Conservation (phyloP, 53 echinoderm and acorn worm genomes). For the Apostichopus leukothele region DNA sequence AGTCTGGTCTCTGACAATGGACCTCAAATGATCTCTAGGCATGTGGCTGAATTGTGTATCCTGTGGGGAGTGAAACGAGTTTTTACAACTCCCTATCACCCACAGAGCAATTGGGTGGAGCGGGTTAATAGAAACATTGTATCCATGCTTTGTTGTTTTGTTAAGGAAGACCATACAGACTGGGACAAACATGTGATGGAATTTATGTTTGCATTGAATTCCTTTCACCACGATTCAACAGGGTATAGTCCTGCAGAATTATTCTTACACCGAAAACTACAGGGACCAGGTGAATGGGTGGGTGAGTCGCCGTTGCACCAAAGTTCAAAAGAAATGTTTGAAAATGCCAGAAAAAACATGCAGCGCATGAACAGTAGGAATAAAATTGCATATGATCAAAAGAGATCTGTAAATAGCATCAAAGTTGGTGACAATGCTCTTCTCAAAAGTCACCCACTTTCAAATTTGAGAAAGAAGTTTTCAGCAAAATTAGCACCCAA, state of each 20-base stretch:
- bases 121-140: slow-evolving; percentile 60
- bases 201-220: slow-evolving; percentile 57
- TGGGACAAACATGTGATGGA: slow-evolving; percentile 62
- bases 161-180: neutral
- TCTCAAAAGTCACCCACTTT: too few species aligned
- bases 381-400: too few species aligned
- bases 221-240: neutral
- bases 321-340: neutral
- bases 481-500: too few species aligned
- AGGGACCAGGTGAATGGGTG: slow-evolving; percentile 10
- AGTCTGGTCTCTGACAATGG: slow-evolving; percentile 65
- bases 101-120: slow-evolving; percentile 68
- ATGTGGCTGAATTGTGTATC: slow-evolving; percentile 44
- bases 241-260: neutral
- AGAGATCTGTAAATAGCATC: too few species aligned
- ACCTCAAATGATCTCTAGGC: slow-evolving; percentile 52
- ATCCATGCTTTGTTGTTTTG: slow-evolving; percentile 43
- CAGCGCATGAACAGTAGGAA: too few species aligned
- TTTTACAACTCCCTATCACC: slow-evolving; percentile 61
- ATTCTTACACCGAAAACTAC: neutral
- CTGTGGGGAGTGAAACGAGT: slow-evolving; percentile 56
- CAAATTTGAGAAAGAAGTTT: too few species aligned
- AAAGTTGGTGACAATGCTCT: too few species aligned
- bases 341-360: neutral
- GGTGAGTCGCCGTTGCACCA: neutral